These are phyloP conservation scores for Agrotis ipsilon DNA, from an alignment of 2,888 invertebrate species.

Conservation along the genomic window DNA sequence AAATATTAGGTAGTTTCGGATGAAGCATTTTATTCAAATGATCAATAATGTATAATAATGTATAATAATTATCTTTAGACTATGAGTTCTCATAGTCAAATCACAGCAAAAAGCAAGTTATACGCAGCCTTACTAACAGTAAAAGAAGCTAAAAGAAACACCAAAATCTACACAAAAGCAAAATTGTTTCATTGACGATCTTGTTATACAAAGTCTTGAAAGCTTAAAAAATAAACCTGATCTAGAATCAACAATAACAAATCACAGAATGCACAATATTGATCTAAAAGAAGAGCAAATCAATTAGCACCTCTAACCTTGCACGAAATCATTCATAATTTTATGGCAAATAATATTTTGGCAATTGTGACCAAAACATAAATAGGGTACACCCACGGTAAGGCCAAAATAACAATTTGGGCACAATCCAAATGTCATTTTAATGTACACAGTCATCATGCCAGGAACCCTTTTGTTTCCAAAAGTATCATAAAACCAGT, in stretches of 20 bases:
- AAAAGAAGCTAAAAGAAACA: constrained; percentile 12
- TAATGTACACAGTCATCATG: constrained; percentile 64
- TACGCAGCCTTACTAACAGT: neutral
- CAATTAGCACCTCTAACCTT: constrained; percentile 55
- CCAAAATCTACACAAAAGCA: neutral
- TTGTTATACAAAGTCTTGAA: constrained; percentile 21
- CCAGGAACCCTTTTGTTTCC: constrained; percentile 49
- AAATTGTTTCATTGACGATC: constrained; percentile 12
- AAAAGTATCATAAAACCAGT: constrained; percentile 6
- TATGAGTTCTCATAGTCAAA: neutral
- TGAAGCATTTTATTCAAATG: too few relatives aligned
- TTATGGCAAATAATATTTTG: constrained; percentile 69
- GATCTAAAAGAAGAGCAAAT: constrained; percentile 12
- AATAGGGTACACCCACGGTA: constrained; percentile 68
- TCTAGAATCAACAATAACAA: constrained; percentile 19
- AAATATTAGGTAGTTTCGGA: too few relatives aligned
- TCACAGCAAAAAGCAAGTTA: neutral
- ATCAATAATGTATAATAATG: too few relatives aligned
- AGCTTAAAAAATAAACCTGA: constrained; percentile 10
- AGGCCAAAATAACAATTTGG: constrained; percentile 78
- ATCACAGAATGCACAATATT: constrained; percentile 25
- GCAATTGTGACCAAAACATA: constrained; percentile 68
- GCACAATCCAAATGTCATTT: constrained; percentile 81
- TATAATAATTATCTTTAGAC: too few relatives aligned
- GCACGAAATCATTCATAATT: constrained; percentile 56